These are phyloP conservation scores for Synodontis membranacea DNA, from an alignment of 2,113 vertebrate genomes.

Conservation along the genomic window DNA sequence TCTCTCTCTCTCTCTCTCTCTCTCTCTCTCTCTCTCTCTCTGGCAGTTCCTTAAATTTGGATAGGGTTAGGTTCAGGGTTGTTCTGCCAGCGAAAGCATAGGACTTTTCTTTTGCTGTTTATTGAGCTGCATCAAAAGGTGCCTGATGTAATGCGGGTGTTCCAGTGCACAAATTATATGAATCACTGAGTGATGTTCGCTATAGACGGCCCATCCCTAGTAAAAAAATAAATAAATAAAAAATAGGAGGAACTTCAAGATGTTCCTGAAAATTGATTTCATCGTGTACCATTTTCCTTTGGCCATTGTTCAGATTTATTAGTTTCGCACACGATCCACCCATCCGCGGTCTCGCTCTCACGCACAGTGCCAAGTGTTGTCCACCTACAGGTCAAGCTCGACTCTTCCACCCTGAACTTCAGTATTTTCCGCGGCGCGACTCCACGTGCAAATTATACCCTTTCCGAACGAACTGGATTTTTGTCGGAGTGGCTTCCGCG, in stretches of 20 bases:
- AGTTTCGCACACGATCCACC: not conserved
- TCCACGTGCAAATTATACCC: not conserved
- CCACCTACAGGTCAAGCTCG: not conserved
- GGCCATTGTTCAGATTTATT: not conserved
- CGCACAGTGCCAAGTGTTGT: not conserved
- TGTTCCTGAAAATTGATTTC: not conserved
- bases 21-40: no score
- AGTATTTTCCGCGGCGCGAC: not conserved
- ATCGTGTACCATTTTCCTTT: not conserved
- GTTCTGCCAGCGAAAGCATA: not conserved
- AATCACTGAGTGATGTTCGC: not conserved
- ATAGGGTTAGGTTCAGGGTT: not conserved
- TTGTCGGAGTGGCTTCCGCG: not conserved
- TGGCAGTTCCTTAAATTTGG: not conserved
- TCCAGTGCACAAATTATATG: not conserved
- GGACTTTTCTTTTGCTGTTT: not conserved
- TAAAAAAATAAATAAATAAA: no score
- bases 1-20: not conserved
- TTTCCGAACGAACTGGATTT: not conserved
- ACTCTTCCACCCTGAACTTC: not conserved
- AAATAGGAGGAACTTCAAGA: not conserved
- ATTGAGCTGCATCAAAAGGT: no score
- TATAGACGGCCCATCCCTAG: not conserved
- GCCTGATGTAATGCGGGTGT: not conserved
- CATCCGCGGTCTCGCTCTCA: not conserved